Percentiles rank a stretch among this genome's conserved stretches.
These are phyloP conservation scores for Salvelinus fontinalis DNA, from an alignment of 2,113 vertebrate species.

Conservation along the genomic window DNA sequence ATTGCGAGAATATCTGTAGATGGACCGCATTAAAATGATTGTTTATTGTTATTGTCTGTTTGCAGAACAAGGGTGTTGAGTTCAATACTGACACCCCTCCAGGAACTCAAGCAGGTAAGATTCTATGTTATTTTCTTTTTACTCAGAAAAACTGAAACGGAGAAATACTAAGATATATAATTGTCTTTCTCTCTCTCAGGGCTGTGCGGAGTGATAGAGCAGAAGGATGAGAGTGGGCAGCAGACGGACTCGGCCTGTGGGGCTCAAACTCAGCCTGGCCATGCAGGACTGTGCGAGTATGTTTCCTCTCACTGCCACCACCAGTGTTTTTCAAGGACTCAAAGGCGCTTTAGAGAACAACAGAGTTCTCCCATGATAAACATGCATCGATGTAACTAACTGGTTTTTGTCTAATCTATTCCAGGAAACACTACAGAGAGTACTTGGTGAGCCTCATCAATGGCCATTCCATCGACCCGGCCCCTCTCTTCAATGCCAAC, in stretches of 20 bases:
- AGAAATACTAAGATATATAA: background rate
- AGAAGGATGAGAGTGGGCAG: slow-evolving; percentile 82
- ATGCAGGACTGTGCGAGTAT: slow-evolving; percentile 88
- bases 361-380: background rate
- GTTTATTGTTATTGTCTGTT: slow-evolving; percentile 6
- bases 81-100: slow-evolving; percentile 85
- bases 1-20: too few species aligned
- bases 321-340: background rate
- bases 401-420: background rate
- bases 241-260: slow-evolving; percentile 84
- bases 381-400: background rate
- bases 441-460: slow-evolving; percentile 89
- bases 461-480: slow-evolving; percentile 80
- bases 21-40: too few species aligned
- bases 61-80: slow-evolving; percentile 73
- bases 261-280: slow-evolving; percentile 79
- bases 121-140: background rate
- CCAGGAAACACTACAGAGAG: slow-evolving; percentile 85
- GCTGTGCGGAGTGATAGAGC: slow-evolving; percentile 86
- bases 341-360: too few species aligned
- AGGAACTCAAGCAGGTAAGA: slow-evolving; percentile 78
- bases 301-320: background rate
- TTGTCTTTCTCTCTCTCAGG: slow-evolving; percentile 59
- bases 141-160: too few species aligned
- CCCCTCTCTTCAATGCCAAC: slow-evolving; percentile 72